Evolutionary conservation across 1,140 invertebrate species (phyloP), one percentile per base, ranked within the genome.

Genomic region (Mercenaria mercenaria): DNA sequence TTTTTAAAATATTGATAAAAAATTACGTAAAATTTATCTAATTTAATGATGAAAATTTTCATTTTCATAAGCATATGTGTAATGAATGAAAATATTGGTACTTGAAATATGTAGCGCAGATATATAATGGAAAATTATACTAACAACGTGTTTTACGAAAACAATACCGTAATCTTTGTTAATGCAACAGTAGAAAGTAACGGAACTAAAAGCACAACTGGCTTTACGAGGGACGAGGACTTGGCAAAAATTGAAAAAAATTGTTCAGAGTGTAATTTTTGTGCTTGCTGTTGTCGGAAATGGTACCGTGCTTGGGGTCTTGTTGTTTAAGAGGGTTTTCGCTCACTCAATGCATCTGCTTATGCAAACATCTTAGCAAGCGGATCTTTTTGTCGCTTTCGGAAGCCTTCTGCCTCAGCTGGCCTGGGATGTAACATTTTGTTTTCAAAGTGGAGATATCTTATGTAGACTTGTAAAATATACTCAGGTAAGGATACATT

Each of bases 391-490:
- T 83, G 97, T 97, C 0, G 97, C 97, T 3, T 96, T 98, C 86
- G 96, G 98, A 61, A 97, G 97, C 92, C 97, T 97, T 4, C 94
- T 98, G n/a, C 97, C 98, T 0, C 97, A 98, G 95, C 93, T 98
- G 11, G 96, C 96, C 6, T 98, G 97, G 97, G 97, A 98, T 69
- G 96, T 97, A 34, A 97, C 97, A 0, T 96, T 93, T 79, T 91
- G 97, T 80, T 98, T 98, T 95, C 95, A 96, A 91, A 97, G 97
- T 37, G 97, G 97, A 1, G 96, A 96, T 69, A 91, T 97, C 56
- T 94, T 98, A 2, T 98, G 98, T 95, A 91, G 92, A 64, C 56
- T 95, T 23, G 97, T 98, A 20, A 98, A 98, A 94, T 98, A 97
- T 93, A 67, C 96, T 3, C 97, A 98, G 97, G 97, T 97, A 0